These are phyloP conservation scores for Aproaerema taeniolella DNA, from an alignment of 2,888 invertebrate genomes.

Conservation along the genomic window DNA sequence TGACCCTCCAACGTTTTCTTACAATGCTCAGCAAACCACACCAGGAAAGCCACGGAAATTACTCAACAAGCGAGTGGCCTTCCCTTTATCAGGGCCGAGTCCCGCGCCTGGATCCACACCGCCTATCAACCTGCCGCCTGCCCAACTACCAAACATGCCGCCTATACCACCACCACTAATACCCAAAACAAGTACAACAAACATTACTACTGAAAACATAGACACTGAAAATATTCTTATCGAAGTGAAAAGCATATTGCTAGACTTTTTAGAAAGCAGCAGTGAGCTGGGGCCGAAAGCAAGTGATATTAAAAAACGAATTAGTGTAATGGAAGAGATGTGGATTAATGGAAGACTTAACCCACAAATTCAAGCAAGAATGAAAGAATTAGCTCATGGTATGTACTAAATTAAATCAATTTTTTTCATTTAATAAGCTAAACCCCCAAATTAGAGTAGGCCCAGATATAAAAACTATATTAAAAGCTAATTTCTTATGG, in stretches of 20 bases:
- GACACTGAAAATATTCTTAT: constrained; percentile 40
- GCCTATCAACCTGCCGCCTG: constrained; percentile 42
- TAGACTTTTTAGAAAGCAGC: constrained; percentile 47
- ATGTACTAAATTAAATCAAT: constrained; percentile 19
- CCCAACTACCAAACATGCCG: constrained; percentile 22
- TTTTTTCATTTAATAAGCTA: neutral
- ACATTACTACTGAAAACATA: constrained; percentile 24
- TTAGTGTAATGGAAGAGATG: constrained; percentile 74
- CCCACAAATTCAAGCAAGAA: constrained; percentile 55
- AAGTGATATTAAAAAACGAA: constrained; percentile 72
- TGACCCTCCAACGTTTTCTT: constrained; percentile 73
- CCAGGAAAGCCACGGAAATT: constrained; percentile 62
- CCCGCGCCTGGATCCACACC: constrained; percentile 24
- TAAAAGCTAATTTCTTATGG: too few species aligned
- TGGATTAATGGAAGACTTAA: constrained; percentile 77
- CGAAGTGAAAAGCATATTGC: constrained; percentile 51
- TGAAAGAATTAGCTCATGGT: constrained; percentile 77
- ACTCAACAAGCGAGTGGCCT: constrained; percentile 75
- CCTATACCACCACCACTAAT: constrained; percentile 20
- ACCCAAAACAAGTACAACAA: constrained; percentile 13
- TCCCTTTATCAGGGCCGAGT: constrained; percentile 50
- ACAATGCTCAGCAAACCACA: constrained; percentile 51
- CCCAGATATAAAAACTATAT: neutral
- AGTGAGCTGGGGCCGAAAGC: constrained; percentile 59
- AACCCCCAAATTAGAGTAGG: neutral